These are phyloP conservation scores for Chloropsis hardwickii DNA, from an alignment of 2,113 vertebrate genomes.

Conservation along the genomic window DNA sequence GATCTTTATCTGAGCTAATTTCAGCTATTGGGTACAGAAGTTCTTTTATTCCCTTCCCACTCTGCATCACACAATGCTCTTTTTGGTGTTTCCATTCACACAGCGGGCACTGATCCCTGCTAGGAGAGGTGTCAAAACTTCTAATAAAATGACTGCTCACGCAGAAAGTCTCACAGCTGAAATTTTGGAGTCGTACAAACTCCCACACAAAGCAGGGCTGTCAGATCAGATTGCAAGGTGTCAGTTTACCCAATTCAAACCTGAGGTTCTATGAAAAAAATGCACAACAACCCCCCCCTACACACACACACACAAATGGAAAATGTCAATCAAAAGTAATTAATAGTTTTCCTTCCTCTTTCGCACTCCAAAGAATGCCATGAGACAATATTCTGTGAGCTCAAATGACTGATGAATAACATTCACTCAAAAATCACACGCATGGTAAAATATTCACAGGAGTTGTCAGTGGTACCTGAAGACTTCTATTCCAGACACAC, in stretches of 20 bases:
- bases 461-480: slow-evolving; percentile 15
- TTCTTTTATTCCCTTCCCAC: not conserved
- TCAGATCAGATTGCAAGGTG: slow-evolving; percentile 40
- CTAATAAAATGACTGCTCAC: slow-evolving; percentile 12
- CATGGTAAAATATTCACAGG: not conserved
- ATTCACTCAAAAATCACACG: not conserved
- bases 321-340: slow-evolving; percentile 49
- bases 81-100: slow-evolving; percentile 31
- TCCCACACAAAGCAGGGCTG: slow-evolving; percentile 1
- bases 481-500: not conserved
- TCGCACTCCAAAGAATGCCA: not conserved
- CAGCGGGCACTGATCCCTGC: not conserved
- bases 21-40: not conserved
- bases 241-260: slow-evolving; percentile 50
- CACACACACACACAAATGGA: slow-evolving; percentile 37
- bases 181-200: not conserved
- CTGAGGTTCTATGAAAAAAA: slow-evolving; percentile 42
- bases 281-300: slow-evolving; percentile 1
- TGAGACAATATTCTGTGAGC: slow-evolving; percentile 1
- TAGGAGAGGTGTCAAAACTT: slow-evolving; percentile 12
- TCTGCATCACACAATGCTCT: not conserved
- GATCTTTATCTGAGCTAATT: slow-evolving; percentile 17
- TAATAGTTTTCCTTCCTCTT: slow-evolving; percentile 7
- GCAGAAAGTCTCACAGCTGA: slow-evolving; percentile 13
- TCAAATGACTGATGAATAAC: slow-evolving; percentile 9